Percentiles rank a stretch among this genome's conserved stretches.
These are phyloP conservation scores for Merops nubicus DNA, from an alignment of 2,113 vertebrate species.

Conservation along the genomic window DNA sequence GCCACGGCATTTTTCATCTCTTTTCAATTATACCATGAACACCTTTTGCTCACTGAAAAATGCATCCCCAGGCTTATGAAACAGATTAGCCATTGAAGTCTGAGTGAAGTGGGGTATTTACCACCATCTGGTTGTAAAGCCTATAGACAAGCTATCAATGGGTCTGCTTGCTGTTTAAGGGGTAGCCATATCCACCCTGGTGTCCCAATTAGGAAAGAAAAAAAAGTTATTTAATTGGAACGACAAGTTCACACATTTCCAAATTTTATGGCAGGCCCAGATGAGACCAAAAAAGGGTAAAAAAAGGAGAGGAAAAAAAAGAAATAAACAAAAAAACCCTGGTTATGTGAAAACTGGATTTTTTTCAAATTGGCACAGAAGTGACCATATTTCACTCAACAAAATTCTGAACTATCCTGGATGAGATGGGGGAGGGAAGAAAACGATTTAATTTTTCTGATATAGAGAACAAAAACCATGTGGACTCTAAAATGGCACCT, in stretches of 20 bases:
- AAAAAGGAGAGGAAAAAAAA: neutral
- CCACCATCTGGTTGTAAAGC: slow-evolving; percentile 44
- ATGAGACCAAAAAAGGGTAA: neutral
- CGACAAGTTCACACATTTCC: slow-evolving; percentile 48
- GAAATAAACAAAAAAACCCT: neutral
- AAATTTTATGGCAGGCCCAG: slow-evolving; percentile 50
- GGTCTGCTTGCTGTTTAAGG: slow-evolving; percentile 19
- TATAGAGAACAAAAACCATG: neutral
- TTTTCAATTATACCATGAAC: neutral
- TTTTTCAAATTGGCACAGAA: slow-evolving; percentile 17
- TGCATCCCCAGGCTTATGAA: neutral
- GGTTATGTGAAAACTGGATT: neutral
- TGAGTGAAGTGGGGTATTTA: slow-evolving; percentile 21
- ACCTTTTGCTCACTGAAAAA: neutral
- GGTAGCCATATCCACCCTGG: neutral
- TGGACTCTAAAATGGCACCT: slow-evolving; percentile 50
- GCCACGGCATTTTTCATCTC: neutral
- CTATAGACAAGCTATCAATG: neutral
- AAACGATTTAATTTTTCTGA: slow-evolving; percentile 36
- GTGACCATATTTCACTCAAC: neutral
- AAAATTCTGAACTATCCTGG: neutral
- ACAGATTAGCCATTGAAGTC: slow-evolving; percentile 16
- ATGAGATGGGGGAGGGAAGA: neutral
- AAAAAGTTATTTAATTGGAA: slow-evolving; percentile 35
- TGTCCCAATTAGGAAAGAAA: slow-evolving; percentile 12